These are phyloP conservation scores for Synanthedon tipuliformis DNA, from an alignment of 2,888 invertebrate species.

Conservation along the genomic window DNA sequence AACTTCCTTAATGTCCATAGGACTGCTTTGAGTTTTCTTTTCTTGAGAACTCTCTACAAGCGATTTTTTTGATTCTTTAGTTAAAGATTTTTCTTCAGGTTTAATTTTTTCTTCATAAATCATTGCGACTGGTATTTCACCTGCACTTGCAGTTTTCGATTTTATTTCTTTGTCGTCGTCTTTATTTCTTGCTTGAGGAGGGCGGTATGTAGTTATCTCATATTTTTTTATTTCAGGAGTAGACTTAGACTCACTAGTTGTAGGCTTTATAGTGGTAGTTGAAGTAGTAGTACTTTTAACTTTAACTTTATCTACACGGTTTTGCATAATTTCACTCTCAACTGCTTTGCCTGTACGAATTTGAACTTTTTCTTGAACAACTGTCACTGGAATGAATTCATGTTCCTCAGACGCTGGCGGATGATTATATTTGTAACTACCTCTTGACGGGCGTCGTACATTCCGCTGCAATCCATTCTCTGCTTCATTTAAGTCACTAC, in stretches of 20 bases:
- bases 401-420: slow-evolving; percentile 24
- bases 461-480: slow-evolving; percentile 9
- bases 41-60: neutral
- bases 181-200: neutral
- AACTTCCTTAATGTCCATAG: neutral
- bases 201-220: neutral
- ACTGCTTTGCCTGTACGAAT: slow-evolving; percentile 9
- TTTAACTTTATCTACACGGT: slow-evolving; percentile 13
- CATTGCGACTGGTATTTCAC: slow-evolving; percentile 18
- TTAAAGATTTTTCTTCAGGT: neutral
- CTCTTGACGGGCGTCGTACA: slow-evolving; percentile 7
- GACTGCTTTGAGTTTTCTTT: neutral
- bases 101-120: slow-evolving; percentile 14
- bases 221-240: neutral
- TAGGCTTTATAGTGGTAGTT: slow-evolving; percentile 1
- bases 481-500: slow-evolving; percentile 12
- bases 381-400: slow-evolving; percentile 16
- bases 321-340: slow-evolving; percentile 13
- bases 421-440: slow-evolving; percentile 20
- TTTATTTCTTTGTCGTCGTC: neutral
- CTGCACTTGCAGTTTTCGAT: slow-evolving; percentile 7
- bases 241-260: neutral
- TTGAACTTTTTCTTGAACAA: slow-evolving; percentile 7
- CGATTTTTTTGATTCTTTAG: neutral
- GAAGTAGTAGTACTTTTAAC: slow-evolving; percentile 4